phyloP scores from a whole-genome alignment of 2,113 vertebrate genomes.

The Symphodus melops region DNA sequence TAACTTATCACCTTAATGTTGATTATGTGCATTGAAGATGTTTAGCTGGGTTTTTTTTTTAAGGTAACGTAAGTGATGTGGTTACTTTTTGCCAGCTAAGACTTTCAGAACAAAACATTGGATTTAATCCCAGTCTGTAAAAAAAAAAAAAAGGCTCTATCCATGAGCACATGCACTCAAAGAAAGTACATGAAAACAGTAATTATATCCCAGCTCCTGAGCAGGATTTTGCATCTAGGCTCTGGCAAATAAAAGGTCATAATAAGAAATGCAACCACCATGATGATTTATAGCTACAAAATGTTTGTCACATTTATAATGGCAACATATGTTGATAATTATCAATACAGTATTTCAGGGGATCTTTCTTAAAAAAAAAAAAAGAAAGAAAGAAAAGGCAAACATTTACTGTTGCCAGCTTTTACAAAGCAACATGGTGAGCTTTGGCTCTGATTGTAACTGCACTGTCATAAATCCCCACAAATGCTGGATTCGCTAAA shows the following conservation, averaged over 20 bases:
- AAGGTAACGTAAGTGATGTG: neutral
- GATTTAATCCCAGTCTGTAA: neutral
- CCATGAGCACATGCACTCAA: neutral
- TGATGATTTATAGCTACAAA: no score
- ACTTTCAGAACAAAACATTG: neutral
- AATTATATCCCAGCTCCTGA: neutral
- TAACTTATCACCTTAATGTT: neutral
- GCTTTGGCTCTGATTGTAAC: no score
- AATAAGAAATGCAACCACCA: neutral
- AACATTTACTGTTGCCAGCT: no score
- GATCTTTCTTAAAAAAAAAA: no score
- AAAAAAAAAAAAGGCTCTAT: neutral
- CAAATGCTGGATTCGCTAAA: no score
- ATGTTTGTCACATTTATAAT: no score
- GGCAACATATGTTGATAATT: no score
- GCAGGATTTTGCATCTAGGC: neutral
- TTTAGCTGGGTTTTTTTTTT: neutral
- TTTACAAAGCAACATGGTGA: no score
- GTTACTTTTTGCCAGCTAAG: neutral
- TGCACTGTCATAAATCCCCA: no score
- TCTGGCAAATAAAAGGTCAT: constrained; percentile 17
- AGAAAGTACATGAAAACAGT: neutral
- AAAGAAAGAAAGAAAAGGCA: no score
- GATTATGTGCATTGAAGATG: neutral
- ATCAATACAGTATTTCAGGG: no score